Evolutionary conservation across 2,888 invertebrate species (phyloP), one percentile per base, ranked within the genome.

Genomic region (Atrina japonica): DNA sequence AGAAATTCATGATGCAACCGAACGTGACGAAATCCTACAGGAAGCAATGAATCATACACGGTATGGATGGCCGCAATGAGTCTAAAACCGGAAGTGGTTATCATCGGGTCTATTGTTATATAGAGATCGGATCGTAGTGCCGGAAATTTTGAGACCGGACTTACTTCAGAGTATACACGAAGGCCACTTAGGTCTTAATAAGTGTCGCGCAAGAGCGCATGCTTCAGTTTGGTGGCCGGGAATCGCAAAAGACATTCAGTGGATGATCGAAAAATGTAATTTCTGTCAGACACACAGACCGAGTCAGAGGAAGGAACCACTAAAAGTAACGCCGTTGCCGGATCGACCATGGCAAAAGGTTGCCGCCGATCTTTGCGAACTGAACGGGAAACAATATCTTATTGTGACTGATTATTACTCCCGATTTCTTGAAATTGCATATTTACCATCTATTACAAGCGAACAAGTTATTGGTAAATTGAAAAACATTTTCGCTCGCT

Each of bases 221-320:
- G n/a, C 30, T 11, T 41, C 60, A 7, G 73, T 79, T 9, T 82
- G 70, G 69, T 80, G 78, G 76, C 77, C 77, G 18, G 35, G 49
- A 1, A 63, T 79, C 11, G 47, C 47, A 16, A 52, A 18, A 6
- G 68, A 73, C 16, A 70, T 79, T 11, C 30, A 71, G n/a, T 16
- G 59, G 0, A 21, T 23, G 11, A 59, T 78, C 0, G 16, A 18
- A 9, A 45, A 21, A 5, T 80, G 80, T 49, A 0, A 18, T 29
- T 64, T 67, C 49, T 79, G 78, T 35, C 63, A 70, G 45, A 43
- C 23, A 21, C 27, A 74, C 14, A 63, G 41, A 29, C 70, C 73
- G n/a, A 50, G 50, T n/a, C 70, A 76, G 27, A 30, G 58, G 18
- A 70, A 68, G 21, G 75, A 80, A 60, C 73, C 70, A 40, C 49